Base-by-base conservation (phyloP, 2,888 invertebrate genomes). In the Tachina fera region DNA sequence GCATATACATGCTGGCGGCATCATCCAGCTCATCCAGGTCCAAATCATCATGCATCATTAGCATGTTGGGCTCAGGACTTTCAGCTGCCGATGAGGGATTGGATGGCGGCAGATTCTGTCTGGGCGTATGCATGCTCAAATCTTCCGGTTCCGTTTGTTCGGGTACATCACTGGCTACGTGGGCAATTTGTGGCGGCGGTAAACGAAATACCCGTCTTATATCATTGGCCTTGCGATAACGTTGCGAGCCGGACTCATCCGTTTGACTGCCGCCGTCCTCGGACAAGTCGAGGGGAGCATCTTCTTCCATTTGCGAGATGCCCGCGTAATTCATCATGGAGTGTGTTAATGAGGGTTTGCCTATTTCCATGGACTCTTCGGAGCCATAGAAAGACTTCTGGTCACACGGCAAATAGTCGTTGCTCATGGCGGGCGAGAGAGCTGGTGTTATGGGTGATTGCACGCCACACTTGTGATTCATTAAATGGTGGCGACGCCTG, bases 111-210 rank as follows among this genome's bases (percentile, higher is more conserved):
- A 58, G 22, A 3, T 84, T 72, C 91, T 75, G 77, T 71, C 91
- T 90, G 1, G 92, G 91, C 80, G 92, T 90, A 65, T 94, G 95
- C 94, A 97, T 95, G 77, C 97, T 97, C 87, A 98, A 94, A 92
- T 98, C 98, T 92, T 98, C 97, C 9, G 98, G 98, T 92, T 97
- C 97, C 3, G 97, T 97, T 93, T 98, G 98, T 92, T 96, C 97
- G 19, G 97, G 97, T 67, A 95, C 91, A 47, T 90, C 90, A 84
- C 88, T 90, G 80, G 90, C 86, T 63, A 91, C 89, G 80, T 91
- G 93, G 87, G 91, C 89, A 79, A 92, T 91, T 56, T 93, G 93
- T 6, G 93, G 92, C 10, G 93, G 92, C 14, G 93, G 92, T 63
- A 94, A 91, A 14, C 94, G 92, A 87, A 94, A 93, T 1, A 94